Evolutionary conservation across 2,797 vertebrate species (phyloP), one percentile per base, ranked within the genome.

Genomic region (Rhabdomys pumilio): DNA sequence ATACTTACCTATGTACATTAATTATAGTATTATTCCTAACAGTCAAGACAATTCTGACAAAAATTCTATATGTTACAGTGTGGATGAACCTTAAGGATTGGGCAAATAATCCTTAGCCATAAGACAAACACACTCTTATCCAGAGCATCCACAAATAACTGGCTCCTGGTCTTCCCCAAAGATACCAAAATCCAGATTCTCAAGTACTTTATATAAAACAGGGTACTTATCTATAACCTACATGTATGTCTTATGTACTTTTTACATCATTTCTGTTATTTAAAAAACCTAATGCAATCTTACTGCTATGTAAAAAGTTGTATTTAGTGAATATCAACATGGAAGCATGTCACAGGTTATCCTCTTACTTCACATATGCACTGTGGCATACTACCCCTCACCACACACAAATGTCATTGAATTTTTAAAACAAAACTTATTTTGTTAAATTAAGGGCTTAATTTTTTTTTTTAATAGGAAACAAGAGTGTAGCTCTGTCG

Each of bases 381-480:
- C 19, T 24, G 1, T 53, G 83, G 19, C 63, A 53, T 24, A 20
- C 63, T 67, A 67, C 3, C 47, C 83, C 44, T 85, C 31, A 22
- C 15, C 63, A 20, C 44, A 67, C 61, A 85, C 31, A 50, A 50
- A 85, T 24, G 19, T 22, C 63, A 85, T 9, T 38, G 7, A 19
- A 57, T 41, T 44, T 86, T 75, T 75, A 29, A 20, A 84, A 72
- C 69, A 94, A 72, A 92, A 75, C 77, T 53, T 14, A 19, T 17
- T 63, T 15, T 81, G 79, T 95, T 38, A 82, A 76, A 65, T 75
- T 77, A 76, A 44, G 55, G n/a, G 79, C 69, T 94, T 89, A n/a
- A 92, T 90, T 15, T 85, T 61, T 91, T 76, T 38, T 34, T 38
- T 41, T 22, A 79, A 67, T 19, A 55, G 47, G 72, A 34, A 6